Evolutionary conservation across 2,797 vertebrate species (phyloP).

Genomic region (Pipistrellus pygmaeus): DNA sequence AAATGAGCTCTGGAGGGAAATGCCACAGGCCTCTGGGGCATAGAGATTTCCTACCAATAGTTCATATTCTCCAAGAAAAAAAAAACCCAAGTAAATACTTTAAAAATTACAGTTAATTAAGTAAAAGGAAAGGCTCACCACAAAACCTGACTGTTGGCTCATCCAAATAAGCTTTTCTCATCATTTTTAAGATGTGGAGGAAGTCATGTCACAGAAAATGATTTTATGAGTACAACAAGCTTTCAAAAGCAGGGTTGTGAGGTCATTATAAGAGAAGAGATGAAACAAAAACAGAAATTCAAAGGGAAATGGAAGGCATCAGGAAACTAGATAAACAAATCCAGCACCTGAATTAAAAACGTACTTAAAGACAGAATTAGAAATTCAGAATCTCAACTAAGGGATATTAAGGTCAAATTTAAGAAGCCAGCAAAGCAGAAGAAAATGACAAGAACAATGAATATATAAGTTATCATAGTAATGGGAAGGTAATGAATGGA

Average conservation of each 20-base stretch:
- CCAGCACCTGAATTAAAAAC: not conserved
- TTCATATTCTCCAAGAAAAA: not conserved
- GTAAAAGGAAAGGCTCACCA: not conserved
- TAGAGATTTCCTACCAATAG: not conserved
- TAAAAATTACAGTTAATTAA: not conserved
- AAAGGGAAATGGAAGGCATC: not conserved
- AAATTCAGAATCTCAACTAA: constrained; percentile 31
- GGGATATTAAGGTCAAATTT: not conserved
- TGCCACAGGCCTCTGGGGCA: fast-evolving
- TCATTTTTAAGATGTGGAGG: not conserved
- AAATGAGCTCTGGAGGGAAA: not conserved
- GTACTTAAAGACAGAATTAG: not conserved
- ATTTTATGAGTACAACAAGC: not conserved
- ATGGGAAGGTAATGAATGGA: not conserved
- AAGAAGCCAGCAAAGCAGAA: not conserved
- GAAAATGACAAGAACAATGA: not conserved
- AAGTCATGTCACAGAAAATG: not conserved
- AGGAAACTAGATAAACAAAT: constrained; percentile 19
- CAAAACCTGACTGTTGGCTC: not conserved
- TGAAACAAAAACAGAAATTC: not conserved
- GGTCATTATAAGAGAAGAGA: not conserved
- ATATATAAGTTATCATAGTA: not conserved
- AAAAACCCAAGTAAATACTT: not conserved
- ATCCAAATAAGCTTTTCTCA: not conserved
- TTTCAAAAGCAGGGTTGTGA: not conserved